phyloP scores from a whole-genome alignment of 2,888 invertebrate species.

The Mechanitis messenoides region DNA sequence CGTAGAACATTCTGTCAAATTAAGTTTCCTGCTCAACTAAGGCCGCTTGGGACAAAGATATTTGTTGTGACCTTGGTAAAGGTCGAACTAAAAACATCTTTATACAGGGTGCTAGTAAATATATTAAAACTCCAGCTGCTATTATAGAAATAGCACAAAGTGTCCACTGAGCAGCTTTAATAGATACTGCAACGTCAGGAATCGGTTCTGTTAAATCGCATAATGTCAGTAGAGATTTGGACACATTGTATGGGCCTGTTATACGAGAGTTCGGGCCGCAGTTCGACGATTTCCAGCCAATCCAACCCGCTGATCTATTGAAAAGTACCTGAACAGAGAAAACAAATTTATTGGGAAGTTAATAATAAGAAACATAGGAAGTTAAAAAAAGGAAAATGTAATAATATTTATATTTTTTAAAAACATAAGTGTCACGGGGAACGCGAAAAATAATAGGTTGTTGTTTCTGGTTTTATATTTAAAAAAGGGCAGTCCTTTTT shows the following conservation, averaged over 20 bases:
- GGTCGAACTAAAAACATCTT: slow-evolving; percentile 47
- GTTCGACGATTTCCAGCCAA: slow-evolving; percentile 60
- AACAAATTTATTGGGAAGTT: background rate
- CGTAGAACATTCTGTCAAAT: background rate
- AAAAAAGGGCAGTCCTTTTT: too few relatives aligned
- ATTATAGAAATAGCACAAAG: slow-evolving; percentile 55
- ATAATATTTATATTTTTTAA: too few relatives aligned
- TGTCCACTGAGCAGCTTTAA: slow-evolving; percentile 62
- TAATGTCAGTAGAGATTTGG: slow-evolving; percentile 40
- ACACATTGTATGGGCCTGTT: slow-evolving; percentile 56
- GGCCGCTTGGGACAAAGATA: slow-evolving; percentile 59
- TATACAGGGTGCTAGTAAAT: slow-evolving; percentile 57
- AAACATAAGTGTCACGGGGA: too few relatives aligned
- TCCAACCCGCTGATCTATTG: slow-evolving; percentile 67
- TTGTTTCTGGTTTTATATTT: too few relatives aligned
- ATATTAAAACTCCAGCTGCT: slow-evolving; percentile 52
- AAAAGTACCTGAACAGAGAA: slow-evolving; percentile 57
- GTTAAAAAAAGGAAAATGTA: too few relatives aligned
- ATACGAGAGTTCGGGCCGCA: slow-evolving; percentile 62
- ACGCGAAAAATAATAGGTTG: too few relatives aligned
- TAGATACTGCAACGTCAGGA: slow-evolving; percentile 48
- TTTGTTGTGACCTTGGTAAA: slow-evolving; percentile 46
- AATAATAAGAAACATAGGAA: background rate
- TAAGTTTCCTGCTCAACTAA: slow-evolving; percentile 49
- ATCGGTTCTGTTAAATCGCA: slow-evolving; percentile 44